These are phyloP conservation scores for Andrena dorsata DNA, from an alignment of 2,888 invertebrate species.

Conservation along the genomic window DNA sequence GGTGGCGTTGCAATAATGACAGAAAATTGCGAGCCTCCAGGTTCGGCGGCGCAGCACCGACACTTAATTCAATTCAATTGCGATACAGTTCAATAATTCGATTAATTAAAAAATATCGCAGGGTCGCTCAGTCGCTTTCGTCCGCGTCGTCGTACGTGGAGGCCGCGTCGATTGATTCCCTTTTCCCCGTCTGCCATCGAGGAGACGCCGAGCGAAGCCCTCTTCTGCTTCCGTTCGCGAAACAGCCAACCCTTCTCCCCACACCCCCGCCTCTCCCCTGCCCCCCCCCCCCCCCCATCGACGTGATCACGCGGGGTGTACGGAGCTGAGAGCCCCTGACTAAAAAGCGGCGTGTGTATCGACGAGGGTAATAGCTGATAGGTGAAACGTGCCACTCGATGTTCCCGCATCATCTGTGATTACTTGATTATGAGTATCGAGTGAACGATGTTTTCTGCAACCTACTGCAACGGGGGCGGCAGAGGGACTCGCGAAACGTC, in stretches of 20 bases:
- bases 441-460: slow-evolving; percentile 71
- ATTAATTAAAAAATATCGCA: slow-evolving; percentile 84
- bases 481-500: slow-evolving; percentile 40
- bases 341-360: slow-evolving; percentile 66
- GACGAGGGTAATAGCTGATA: slow-evolving; percentile 75
- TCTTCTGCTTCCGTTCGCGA: slow-evolving; percentile 19
- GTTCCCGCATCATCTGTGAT: slow-evolving; percentile 79
- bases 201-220: not conserved
- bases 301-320: not conserved
- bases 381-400: slow-evolving; percentile 78
- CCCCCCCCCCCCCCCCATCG: not conserved
- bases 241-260: not conserved
- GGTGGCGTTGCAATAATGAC: slow-evolving; percentile 75
- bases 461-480: slow-evolving; percentile 23
- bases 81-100: slow-evolving; percentile 84
- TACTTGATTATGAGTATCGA: slow-evolving; percentile 80
- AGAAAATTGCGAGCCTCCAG: slow-evolving; percentile 80
- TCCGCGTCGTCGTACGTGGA: slow-evolving; percentile 55
- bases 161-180: slow-evolving; percentile 30
- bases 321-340: slow-evolving; percentile 64
- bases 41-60: slow-evolving; percentile 74
- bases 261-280: no score
- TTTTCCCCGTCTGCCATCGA: slow-evolving; percentile 15
- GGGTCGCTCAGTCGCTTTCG: slow-evolving; percentile 70
- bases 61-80: slow-evolving; percentile 84